Percentiles rank a stretch among this genome's conserved stretches.
Conservation (phyloP, 2,888 invertebrate genomes). For the Listrodromus nycthemerus region DNA sequence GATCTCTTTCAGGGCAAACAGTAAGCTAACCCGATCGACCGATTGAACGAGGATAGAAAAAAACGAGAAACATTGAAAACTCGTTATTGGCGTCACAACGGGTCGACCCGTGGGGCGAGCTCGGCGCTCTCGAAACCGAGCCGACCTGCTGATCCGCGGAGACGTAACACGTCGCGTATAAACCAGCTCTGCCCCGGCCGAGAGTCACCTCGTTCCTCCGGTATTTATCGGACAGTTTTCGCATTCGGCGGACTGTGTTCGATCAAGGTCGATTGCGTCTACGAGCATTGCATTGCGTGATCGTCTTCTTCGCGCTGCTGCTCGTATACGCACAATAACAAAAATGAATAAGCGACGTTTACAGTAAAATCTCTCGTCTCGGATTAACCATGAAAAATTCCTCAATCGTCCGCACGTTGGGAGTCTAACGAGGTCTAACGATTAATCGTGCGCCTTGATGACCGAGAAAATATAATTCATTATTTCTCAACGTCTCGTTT, state of each 20-base stretch:
- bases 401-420: slow-evolving; percentile 14
- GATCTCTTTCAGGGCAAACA: slow-evolving; percentile 6
- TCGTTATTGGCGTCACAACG: slow-evolving; percentile 67
- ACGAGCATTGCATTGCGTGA: slow-evolving; percentile 66
- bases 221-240: slow-evolving; percentile 67
- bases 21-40: slow-evolving; percentile 15
- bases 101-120: slow-evolving; percentile 21
- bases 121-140: slow-evolving; percentile 59
- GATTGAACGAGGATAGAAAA: slow-evolving; percentile 7
- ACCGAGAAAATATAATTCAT: slow-evolving; percentile 4
- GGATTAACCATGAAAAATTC: slow-evolving; percentile 5
- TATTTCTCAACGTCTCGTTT: slow-evolving; percentile 18
- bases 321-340: not conserved
- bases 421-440: not conserved
- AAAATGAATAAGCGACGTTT: not conserved
- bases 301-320: slow-evolving; percentile 30
- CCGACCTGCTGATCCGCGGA: slow-evolving; percentile 66
- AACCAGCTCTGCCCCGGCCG: not conserved
- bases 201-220: slow-evolving; percentile 53
- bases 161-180: slow-evolving; percentile 52
- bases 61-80: slow-evolving; percentile 57
- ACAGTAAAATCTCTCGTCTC: not conserved
- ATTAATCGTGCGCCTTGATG: not conserved
- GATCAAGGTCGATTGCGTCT: slow-evolving; percentile 72
- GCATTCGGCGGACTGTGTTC: slow-evolving; percentile 69